Conservation (phyloP, 2,797 vertebrate genomes). For the Ambastaia sidthimunki region DNA sequence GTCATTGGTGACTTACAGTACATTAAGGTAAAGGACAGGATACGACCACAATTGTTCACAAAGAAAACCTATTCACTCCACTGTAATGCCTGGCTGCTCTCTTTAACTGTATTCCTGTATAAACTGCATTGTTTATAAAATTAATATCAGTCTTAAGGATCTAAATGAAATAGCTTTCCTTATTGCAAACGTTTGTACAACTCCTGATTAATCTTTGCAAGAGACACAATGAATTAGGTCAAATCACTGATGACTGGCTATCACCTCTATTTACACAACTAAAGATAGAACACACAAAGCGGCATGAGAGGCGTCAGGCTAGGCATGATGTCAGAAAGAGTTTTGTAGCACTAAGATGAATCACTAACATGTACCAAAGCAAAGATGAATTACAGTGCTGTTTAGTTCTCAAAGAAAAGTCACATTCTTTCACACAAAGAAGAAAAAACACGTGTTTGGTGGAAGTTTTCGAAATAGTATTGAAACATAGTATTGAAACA, state of each 20-base stretch:
- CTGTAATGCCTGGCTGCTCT: neutral
- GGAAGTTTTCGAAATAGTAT: neutral
- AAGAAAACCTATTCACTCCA: neutral
- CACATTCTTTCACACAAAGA: neutral
- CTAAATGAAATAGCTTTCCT: neutral
- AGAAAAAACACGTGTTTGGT: neutral
- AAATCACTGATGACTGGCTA: neutral
- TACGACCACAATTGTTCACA: conserved; percentile 18
- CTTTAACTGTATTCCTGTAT: neutral
- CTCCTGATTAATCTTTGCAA: neutral
- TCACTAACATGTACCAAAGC: neutral
- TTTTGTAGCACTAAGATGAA: neutral
- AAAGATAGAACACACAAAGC: conserved; percentile 13
- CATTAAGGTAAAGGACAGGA: conserved; percentile 25
- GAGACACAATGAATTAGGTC: neutral
- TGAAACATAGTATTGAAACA: neutral
- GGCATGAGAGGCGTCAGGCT: neutral
- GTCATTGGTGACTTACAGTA: conserved; percentile 37
- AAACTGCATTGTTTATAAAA: neutral
- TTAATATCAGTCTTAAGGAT: neutral
- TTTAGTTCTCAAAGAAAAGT: neutral
- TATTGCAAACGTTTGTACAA: neutral
- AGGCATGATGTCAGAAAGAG: neutral
- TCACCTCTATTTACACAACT: conserved; percentile 16
- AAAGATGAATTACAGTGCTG: neutral